Conservation (phyloP, 1,140 invertebrate genomes). For the Asobara japonica region DNA sequence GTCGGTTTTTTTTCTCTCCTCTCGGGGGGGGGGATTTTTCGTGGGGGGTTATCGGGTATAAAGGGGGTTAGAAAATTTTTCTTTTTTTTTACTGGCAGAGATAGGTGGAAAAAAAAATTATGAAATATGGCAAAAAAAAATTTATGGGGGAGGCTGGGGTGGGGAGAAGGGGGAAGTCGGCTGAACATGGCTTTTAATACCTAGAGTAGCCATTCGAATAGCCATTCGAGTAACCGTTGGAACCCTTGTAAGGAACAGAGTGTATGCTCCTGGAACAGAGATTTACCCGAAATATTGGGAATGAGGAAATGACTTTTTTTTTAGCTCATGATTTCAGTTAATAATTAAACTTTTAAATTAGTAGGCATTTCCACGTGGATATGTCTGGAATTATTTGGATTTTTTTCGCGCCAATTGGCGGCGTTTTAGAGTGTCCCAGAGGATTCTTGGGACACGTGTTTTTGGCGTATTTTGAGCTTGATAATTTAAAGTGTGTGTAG, state of each 20-base stretch:
- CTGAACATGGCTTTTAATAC: constrained; percentile 63
- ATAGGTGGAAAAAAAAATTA: constrained; percentile 31
- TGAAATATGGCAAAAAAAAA: constrained; percentile 38
- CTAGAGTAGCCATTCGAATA: constrained; percentile 68
- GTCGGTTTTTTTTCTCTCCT: constrained; percentile 16
- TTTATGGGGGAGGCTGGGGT: constrained; percentile 41
- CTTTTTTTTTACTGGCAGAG: neutral
- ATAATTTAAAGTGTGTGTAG: too few relatives aligned
- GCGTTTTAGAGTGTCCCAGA: neutral
- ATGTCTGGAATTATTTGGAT: too few relatives aligned
- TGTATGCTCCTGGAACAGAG: constrained; percentile 69
- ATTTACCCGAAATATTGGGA: constrained; percentile 62
- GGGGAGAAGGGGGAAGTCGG: constrained; percentile 25
- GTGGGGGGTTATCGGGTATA: constrained; percentile 14
- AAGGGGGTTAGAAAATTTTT: constrained; percentile 28
- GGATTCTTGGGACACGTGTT: neutral
- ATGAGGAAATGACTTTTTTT: constrained; percentile 51
- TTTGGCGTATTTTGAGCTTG: too few relatives aligned
- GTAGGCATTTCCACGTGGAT: neutral
- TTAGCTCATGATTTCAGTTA: neutral
- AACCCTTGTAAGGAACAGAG: constrained; percentile 67
- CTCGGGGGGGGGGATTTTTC: constrained; percentile 23
- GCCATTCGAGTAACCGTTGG: constrained; percentile 67
- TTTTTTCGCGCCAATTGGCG: too few relatives aligned
- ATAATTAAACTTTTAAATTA: neutral